Percentiles rank a stretch among this genome's conserved stretches.
Evolutionary conservation across 1,140 invertebrate species (phyloP).

Genomic region (Drosophila arizonae): DNA sequence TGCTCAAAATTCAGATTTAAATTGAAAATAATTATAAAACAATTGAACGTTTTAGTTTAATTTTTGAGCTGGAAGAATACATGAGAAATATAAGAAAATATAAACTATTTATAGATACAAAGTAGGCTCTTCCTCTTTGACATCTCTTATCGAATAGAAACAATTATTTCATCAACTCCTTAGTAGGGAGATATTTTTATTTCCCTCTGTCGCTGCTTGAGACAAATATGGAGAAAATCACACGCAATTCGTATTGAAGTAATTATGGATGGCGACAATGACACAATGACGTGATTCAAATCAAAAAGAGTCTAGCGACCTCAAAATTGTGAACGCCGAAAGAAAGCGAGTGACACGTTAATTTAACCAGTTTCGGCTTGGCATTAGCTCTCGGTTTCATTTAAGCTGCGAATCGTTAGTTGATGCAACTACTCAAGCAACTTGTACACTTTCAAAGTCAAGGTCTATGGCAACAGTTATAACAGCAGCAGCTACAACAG

Average conservation of each 20-base stretch:
- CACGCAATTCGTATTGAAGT: background rate
- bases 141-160: too few species aligned
- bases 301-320: slow-evolving; percentile 27
- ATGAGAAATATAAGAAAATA: too few species aligned
- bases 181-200: too few species aligned
- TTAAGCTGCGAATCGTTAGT: slow-evolving; percentile 6
- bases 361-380: slow-evolving; percentile 52
- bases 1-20: too few species aligned
- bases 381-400: slow-evolving; percentile 25
- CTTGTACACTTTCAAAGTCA: slow-evolving; percentile 61
- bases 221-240: background rate
- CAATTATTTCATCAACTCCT: too few species aligned
- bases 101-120: too few species aligned
- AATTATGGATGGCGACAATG: background rate
- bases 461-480: slow-evolving; percentile 44
- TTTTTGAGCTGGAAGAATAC: too few species aligned
- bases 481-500: slow-evolving; percentile 9
- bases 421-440: slow-evolving; percentile 33
- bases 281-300: slow-evolving; percentile 28
- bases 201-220: too few species aligned
- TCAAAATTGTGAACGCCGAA: slow-evolving; percentile 33
- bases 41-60: too few species aligned
- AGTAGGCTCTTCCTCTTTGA: too few species aligned
- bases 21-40: too few species aligned
- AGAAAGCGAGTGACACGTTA: slow-evolving; percentile 49